Evolutionary conservation across 2,888 invertebrate species (phyloP), one percentile per base, ranked within the genome.

Genomic region (Caenorhabditis panamensis): DNA sequence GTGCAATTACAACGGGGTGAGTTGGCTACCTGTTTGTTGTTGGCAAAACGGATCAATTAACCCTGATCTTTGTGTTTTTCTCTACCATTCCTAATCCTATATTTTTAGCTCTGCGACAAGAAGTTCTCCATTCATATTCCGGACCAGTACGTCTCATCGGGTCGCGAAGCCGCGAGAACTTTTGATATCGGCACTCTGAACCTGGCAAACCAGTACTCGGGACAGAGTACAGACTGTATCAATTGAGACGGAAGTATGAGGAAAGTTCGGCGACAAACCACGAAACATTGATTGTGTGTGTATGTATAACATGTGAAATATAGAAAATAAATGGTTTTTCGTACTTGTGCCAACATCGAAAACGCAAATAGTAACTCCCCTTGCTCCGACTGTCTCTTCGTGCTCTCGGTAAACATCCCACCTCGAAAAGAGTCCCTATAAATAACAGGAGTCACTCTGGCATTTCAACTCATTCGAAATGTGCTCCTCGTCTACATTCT

Each of bases 121-220:
- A 85, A 85, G 61, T 85, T 86, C 63, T 79, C 84, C 18, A 86
- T 85, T 53, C 73, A 77, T 1, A 85, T 85, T n/a, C 85, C 85
- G 9, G 82, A 83, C 41, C 64, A 82, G n/a, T 86, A 79, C 72
- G 81, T 86, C 36, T 79, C 67, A 18, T 66, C 73, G 13, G 85
- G 84, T 4, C 41, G 69, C 18, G 82, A 79, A 49, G 82, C 86
- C 1, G 31, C 56, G 22, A 73, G 77, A 63, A 82, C 80, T 54
- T 86, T 78, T 51, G 86, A 85, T 71, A 81, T 84, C 44, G 85
- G 85, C 71, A 83, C 83, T 22, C 64, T 86, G 53, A 83, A 86
- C 59, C 75, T 86, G 81, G 82, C 86, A 22, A 84, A 84, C 56
- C 83, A 86, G 53, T 85, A 79, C 69, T 79, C 81, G 26, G 85